Evolutionary conservation across 2,888 invertebrate species (phyloP).

Genomic region (Papilio gigon): DNA sequence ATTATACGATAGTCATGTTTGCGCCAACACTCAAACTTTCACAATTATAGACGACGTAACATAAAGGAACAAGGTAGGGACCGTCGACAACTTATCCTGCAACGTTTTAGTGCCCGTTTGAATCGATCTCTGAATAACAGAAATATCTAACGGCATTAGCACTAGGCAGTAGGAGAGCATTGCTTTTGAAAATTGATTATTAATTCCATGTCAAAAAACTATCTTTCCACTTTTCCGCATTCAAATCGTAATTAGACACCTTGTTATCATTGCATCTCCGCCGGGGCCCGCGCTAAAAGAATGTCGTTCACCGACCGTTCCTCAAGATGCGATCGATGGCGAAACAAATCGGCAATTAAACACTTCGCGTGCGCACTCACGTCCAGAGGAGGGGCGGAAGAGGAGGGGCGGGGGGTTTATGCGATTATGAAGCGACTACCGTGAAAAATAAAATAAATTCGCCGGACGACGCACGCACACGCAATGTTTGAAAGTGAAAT

Average conservation of each 20-base stretch:
- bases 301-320: not conserved
- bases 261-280: not conserved
- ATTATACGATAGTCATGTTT: not conserved
- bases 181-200: not conserved
- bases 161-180: not conserved
- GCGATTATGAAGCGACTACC: constrained; percentile 48
- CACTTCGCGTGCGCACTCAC: constrained; percentile 46
- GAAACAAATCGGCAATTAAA: constrained; percentile 67
- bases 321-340: constrained; percentile 56
- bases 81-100: not conserved
- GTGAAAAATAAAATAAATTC: constrained; percentile 47
- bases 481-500: constrained; percentile 48
- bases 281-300: not conserved
- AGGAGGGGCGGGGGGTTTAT: too few species aligned
- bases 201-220: too few species aligned
- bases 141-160: not conserved
- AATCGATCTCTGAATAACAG: not conserved
- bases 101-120: not conserved
- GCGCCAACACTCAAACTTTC: constrained; percentile 16
- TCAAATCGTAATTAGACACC: not conserved
- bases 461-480: constrained; percentile 46
- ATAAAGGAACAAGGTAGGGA: not conserved
- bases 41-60: not conserved
- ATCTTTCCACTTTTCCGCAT: too few species aligned
- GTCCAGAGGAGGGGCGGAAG: constrained; percentile 44